A percentile compares a stretch with the other conserved stretches of the same genome.
phyloP scores from a whole-genome alignment of 2,113 vertebrate species.

The Sminthopsis crassicaudata region DNA sequence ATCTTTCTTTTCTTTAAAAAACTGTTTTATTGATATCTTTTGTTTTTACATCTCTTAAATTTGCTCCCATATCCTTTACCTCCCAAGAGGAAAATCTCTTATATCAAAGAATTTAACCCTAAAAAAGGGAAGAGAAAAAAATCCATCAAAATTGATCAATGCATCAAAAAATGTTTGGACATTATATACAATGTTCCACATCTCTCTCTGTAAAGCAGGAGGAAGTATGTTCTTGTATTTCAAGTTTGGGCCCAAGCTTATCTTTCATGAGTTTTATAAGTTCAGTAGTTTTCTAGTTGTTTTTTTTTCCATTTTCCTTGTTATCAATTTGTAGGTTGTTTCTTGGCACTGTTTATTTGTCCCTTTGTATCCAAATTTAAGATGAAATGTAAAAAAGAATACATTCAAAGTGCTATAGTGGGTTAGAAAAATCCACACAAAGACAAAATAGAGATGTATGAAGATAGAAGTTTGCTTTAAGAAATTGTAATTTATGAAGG shows the following conservation, averaged over 20 bases:
- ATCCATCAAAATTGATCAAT: neutral
- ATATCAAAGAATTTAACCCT: neutral
- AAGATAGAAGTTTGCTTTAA: no score
- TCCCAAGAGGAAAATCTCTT: neutral
- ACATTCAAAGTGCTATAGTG: no score
- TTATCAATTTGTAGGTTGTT: neutral
- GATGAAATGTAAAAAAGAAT: no score
- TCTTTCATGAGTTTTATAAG: no score
- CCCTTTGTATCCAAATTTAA: neutral
- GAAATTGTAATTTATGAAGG: no score
- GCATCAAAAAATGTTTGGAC: neutral
- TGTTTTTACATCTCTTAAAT: neutral
- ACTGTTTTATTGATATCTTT: neutral
- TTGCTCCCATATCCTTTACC: neutral
- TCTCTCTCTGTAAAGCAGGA: neutral
- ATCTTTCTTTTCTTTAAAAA: neutral
- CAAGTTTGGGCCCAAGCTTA: neutral
- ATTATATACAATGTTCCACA: neutral
- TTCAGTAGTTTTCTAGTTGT: neutral
- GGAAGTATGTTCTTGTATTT: neutral
- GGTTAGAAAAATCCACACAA: no score
- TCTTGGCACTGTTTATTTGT: neutral
- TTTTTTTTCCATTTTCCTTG: neutral
- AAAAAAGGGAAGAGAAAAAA: neutral
- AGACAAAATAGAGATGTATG: no score